phyloP scores from a whole-genome alignment of 2,797 vertebrate genomes.

The Salmo trutta region DNA sequence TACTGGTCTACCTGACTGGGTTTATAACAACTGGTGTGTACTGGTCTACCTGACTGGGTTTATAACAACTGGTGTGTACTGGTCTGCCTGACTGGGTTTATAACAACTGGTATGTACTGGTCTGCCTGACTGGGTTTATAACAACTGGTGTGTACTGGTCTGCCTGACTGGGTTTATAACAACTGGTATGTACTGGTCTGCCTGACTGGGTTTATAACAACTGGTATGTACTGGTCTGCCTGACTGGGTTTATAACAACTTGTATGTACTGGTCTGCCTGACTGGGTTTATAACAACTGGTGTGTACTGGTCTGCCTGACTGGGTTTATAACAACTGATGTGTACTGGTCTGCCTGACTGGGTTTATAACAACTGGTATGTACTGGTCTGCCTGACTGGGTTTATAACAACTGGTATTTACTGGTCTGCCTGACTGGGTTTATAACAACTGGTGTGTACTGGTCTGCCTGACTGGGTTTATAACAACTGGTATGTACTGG shows the following conservation, averaged over 20 bases:
- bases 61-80: too few species aligned
- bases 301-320: too few species aligned
- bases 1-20: slow-evolving; percentile 1
- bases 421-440: background rate
- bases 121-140: too few species aligned
- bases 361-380: too few species aligned
- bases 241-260: too few species aligned
- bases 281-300: background rate
- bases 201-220: background rate
- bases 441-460: background rate
- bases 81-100: too few species aligned
- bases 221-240: background rate
- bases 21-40: slow-evolving; percentile 80
- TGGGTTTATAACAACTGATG: background rate
- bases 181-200: slow-evolving; percentile 81
- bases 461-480: background rate
- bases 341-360: background rate
- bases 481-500: slow-evolving; percentile 80
- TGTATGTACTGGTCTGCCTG: background rate
- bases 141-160: slow-evolving; percentile 80
- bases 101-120: too few species aligned
- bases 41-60: background rate
- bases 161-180: background rate
- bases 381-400: background rate
- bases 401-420: slow-evolving; percentile 81